Evolutionary conservation across 1,140 invertebrate species (phyloP).

Genomic region (Solenopsis invicta): DNA sequence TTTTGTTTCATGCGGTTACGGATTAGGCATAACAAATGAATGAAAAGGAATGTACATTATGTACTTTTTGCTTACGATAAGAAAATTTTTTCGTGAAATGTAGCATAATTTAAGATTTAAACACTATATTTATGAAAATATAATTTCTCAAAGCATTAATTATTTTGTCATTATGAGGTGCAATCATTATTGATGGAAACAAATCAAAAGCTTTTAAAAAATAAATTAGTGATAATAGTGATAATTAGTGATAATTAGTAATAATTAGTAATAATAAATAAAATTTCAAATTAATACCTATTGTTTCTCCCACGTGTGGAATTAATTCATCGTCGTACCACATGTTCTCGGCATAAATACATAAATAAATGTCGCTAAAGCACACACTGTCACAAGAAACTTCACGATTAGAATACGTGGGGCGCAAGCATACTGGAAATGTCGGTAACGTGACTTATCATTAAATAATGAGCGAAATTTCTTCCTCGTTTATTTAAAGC

Average conservation of each 20-base stretch:
- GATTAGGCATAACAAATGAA: neutral
- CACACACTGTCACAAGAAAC: neutral
- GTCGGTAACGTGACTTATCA: neutral
- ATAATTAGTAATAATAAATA: neutral
- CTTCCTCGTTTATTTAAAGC: constrained; percentile 10
- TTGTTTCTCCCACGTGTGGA: neutral
- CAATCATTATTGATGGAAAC: neutral
- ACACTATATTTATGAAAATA: neutral
- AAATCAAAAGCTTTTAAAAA: neutral
- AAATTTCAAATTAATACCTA: neutral
- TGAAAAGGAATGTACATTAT: neutral
- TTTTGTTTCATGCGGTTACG: neutral
- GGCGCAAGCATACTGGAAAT: neutral
- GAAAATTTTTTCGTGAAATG: neutral
- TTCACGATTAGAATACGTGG: constrained; percentile 11
- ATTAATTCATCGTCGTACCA: neutral
- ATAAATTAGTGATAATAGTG: neutral
- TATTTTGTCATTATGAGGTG: neutral
- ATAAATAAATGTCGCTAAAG: neutral
- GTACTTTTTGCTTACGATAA: neutral
- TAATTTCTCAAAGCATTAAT: too few relatives aligned
- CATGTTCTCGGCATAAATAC: neutral
- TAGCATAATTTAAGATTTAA: neutral
- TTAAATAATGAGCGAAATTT: constrained; percentile 17
- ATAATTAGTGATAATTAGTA: too few relatives aligned